Evolutionary conservation across 2,797 vertebrate genomes (phyloP).

Genomic region (Pachyuromys duprasi): DNA sequence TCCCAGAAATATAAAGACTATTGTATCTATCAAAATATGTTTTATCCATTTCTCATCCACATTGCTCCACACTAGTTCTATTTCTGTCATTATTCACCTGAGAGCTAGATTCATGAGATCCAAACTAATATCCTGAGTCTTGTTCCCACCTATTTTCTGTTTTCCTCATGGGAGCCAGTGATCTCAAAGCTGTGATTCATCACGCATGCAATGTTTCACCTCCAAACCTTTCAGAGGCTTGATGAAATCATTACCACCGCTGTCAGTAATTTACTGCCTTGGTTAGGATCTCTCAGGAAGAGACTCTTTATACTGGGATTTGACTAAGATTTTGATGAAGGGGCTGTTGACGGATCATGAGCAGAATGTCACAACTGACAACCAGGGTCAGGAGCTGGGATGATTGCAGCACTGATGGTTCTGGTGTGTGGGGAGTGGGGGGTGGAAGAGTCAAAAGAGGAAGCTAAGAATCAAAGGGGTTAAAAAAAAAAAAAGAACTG

Average conservation of each 20-base stretch:
- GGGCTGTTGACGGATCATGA: not conserved
- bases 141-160: not conserved
- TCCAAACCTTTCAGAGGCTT: not conserved
- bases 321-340: not conserved
- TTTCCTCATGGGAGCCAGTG: not conserved
- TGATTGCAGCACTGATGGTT: not conserved
- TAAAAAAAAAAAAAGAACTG: not conserved
- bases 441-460: not conserved
- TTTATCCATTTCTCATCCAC: not conserved
- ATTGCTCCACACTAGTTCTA: not conserved
- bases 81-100: not conserved
- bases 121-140: not conserved
- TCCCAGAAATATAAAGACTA: not conserved
- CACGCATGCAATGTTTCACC: not conserved
- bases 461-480: not conserved
- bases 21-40: not conserved
- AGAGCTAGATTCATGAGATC: not conserved
- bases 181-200: not conserved
- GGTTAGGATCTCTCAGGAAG: not conserved
- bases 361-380: not conserved
- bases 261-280: not conserved
- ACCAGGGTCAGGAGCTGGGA: not conserved
- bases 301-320: not conserved
- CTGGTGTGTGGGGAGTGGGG: not conserved
- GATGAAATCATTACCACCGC: not conserved